Evolutionary conservation across 1,140 invertebrate species (phyloP), one percentile per base, ranked within the genome.

Genomic region (Acromyrmex heyeri): DNA sequence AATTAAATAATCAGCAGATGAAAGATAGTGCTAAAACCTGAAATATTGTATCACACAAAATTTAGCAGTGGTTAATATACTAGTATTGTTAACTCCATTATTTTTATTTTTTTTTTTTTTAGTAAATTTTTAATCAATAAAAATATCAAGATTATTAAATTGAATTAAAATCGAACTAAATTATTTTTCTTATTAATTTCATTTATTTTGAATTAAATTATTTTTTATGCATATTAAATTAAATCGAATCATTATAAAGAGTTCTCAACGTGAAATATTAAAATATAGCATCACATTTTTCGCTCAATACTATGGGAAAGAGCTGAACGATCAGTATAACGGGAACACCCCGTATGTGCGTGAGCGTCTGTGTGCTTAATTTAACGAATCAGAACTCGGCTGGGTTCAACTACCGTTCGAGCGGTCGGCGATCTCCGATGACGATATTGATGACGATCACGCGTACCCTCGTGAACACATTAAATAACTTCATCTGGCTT

Each of bases 401-500:
- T 82, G 93, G 89, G 91, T 93, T 94, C 93, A 93, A 94, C 92
- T 90, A 91, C 89, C 92, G 87, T 91, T 88, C 59, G 89, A 85
- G 72, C 79, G 78, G 55, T 83, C 88, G 50, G 57, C 73, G 73
- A 83, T 85, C 62, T 73, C 67, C 85, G 64, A 69, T 57, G 86
- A 87, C 73, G 85, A 90, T 83, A 67, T 82, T 86, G 73, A 86
- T 73, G 64, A 69, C 44, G 85, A 85, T 77, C 70, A 77, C 82
- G 62, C 86, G 70, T 85, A 65, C 70, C 72, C 79, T 53, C 64
- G 87, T 70, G 83, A 79, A 81, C 75, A 76, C 87, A 64, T 89
- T 90, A 73, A 83, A 75, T 83, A 83, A 83, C 69, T 83, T 83
- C 69, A 83, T 83, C 38, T 83, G 69, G 79, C 55, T 61, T 83